Evolutionary conservation across 2,888 invertebrate genomes (phyloP).

Genomic region (Patella pellucida): DNA sequence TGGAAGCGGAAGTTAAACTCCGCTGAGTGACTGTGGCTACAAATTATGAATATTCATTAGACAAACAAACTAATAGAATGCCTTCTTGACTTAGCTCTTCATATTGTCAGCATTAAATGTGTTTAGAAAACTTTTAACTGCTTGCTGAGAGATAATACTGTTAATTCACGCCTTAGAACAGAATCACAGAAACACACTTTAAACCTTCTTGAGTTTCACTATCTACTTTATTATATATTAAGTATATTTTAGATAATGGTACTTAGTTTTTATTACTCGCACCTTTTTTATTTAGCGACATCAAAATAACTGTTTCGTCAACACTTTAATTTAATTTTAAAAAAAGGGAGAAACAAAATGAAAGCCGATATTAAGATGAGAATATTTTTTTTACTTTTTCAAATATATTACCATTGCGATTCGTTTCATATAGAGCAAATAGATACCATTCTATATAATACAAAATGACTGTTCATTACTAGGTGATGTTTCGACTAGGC

Average conservation of each 20-base stretch:
- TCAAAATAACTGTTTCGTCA: too few relatives aligned
- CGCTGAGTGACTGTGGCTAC: background rate
- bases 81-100: background rate
- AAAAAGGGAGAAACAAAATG: too few relatives aligned
- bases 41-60: conserved; percentile 1
- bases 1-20: too few relatives aligned
- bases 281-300: background rate
- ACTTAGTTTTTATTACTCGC: conserved; percentile 5
- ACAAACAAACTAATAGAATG: background rate
- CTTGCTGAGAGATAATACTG: background rate
- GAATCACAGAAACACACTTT: background rate
- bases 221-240: conserved; percentile 10
- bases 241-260: conserved; percentile 10
- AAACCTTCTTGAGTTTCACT: background rate
- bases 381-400: too few relatives aligned
- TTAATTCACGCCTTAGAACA: conserved; percentile 11
- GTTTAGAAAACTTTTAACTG: background rate
- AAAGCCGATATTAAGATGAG: too few relatives aligned
- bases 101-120: background rate
- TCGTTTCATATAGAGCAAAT: too few relatives aligned
- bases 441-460: too few relatives aligned
- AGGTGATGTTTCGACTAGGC: too few relatives aligned
- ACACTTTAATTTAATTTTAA: too few relatives aligned
- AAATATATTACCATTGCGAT: too few relatives aligned
- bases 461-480: too few relatives aligned